phyloP scores from a whole-genome alignment of 2,797 vertebrate genomes.

The Enteromius treurensis region DNA sequence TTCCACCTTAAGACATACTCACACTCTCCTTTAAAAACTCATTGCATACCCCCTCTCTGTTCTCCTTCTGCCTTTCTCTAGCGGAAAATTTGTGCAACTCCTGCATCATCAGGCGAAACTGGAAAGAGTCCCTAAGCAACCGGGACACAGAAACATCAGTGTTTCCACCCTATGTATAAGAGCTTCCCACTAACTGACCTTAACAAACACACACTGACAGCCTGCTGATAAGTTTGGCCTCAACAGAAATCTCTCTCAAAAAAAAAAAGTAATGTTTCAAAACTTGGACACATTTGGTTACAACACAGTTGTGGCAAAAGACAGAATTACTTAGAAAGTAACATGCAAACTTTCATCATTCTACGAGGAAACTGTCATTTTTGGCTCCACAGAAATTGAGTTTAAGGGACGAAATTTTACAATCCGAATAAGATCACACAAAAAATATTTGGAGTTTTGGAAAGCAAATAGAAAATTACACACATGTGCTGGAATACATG shows the following conservation, averaged over 20 bases:
- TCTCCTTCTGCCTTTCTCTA: constrained; percentile 38
- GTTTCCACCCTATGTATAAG: constrained; percentile 54
- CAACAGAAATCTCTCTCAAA: constrained; percentile 7
- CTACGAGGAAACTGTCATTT: not conserved
- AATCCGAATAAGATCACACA: not conserved
- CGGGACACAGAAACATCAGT: constrained; percentile 55
- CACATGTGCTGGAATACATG: not conserved
- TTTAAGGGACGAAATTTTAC: not conserved
- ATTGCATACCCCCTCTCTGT: constrained; percentile 18
- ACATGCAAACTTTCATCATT: not conserved
- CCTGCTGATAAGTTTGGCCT: constrained; percentile 21
- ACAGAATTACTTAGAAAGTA: not conserved
- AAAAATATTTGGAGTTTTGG: not conserved
- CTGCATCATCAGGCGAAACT: constrained; percentile 53
- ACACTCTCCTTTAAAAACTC: constrained; percentile 48
- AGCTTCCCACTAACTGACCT: constrained; percentile 43
- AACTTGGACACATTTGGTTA: not conserved
- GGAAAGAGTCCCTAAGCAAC: constrained; percentile 48
- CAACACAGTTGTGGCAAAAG: constrained; percentile 7
- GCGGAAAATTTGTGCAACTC: constrained; percentile 57
- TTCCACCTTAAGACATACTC: constrained; percentile 48
- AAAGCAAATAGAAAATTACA: not conserved
- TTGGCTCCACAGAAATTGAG: not conserved
- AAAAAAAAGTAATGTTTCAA: constrained; percentile 8
- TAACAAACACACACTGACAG: constrained; percentile 8